These are phyloP conservation scores for Triops cancriformis DNA, from an alignment of 1,140 invertebrate species.

Conservation along the genomic window DNA sequence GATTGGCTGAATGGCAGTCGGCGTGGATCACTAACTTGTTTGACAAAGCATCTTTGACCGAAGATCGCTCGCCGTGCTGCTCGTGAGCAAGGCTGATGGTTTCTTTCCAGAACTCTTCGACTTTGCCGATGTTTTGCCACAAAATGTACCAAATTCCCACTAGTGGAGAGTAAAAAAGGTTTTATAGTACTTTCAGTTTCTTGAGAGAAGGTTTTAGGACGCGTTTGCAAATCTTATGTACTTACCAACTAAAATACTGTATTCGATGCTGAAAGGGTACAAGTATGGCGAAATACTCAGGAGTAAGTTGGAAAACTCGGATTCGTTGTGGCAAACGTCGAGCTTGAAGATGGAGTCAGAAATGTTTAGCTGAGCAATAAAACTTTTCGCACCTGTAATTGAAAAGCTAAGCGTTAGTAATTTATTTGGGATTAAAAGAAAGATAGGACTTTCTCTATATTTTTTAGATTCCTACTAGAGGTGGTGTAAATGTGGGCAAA, in stretches of 20 bases:
- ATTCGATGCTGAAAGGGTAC: slow-evolving; percentile 65
- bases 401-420: not conserved
- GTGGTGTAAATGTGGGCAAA: too few species aligned
- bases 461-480: too few species aligned
- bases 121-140: slow-evolving; percentile 59
- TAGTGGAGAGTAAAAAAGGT: slow-evolving; percentile 35
- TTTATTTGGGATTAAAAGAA: too few species aligned
- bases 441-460: too few species aligned
- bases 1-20: slow-evolving; percentile 62
- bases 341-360: not conserved
- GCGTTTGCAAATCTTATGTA: too few species aligned
- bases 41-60: slow-evolving; percentile 26
- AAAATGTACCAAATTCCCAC: slow-evolving; percentile 62
- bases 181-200: too few species aligned
- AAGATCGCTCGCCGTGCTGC: slow-evolving; percentile 30
- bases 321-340: slow-evolving; percentile 39
- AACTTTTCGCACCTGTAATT: not conserved
- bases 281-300: slow-evolving; percentile 54
- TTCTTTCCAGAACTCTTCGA: slow-evolving; percentile 36
- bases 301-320: slow-evolving; percentile 44
- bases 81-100: slow-evolving; percentile 29
- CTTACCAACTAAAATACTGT: slow-evolving; percentile 59
- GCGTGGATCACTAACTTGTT: slow-evolving; percentile 56
- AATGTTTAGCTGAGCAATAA: not conserved
- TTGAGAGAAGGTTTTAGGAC: too few species aligned